These are phyloP conservation scores for Tenodera sinensis DNA, from an alignment of 2,888 invertebrate genomes.

Conservation along the genomic window DNA sequence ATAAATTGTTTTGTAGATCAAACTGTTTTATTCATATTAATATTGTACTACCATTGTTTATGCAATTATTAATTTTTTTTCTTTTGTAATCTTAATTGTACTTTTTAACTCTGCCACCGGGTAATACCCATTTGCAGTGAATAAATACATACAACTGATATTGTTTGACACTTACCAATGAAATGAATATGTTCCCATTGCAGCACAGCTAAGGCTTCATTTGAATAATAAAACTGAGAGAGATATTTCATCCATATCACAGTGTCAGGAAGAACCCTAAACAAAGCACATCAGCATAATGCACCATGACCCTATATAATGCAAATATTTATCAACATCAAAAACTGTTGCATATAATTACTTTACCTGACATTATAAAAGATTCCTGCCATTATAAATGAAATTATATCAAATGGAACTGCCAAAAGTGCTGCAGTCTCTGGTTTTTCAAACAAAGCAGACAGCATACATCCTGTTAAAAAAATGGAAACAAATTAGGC, in stretches of 20 bases:
- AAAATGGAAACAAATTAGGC: slow-evolving; percentile 37
- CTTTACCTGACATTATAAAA: slow-evolving; percentile 54
- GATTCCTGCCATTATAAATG: slow-evolving; percentile 68
- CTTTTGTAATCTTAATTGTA: too few species aligned
- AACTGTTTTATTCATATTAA: too few species aligned
- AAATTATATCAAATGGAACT: slow-evolving; percentile 68
- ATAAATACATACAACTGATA: too few species aligned
- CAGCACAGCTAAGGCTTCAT: slow-evolving; percentile 53
- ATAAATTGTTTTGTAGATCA: too few species aligned
- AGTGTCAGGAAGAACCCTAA: slow-evolving; percentile 48
- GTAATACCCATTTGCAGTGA: too few species aligned
- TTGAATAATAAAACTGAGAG: slow-evolving; percentile 53
- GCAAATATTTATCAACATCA: slow-evolving; percentile 29
- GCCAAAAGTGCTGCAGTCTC: slow-evolving; percentile 66
- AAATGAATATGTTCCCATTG: slow-evolving; percentile 51
- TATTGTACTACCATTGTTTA: too few species aligned
- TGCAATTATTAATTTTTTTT: too few species aligned
- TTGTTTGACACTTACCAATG: slow-evolving; percentile 46
- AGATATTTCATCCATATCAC: slow-evolving; percentile 48
- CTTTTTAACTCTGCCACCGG: too few species aligned
- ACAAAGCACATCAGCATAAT: not conserved
- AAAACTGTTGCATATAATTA: slow-evolving; percentile 31
- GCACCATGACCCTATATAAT: not conserved
- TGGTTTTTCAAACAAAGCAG: slow-evolving; percentile 68
- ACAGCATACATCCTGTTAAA: slow-evolving; percentile 62